Base-by-base conservation (phyloP, 1,140 invertebrate genomes). In the Drosophila sturtevanti region DNA sequence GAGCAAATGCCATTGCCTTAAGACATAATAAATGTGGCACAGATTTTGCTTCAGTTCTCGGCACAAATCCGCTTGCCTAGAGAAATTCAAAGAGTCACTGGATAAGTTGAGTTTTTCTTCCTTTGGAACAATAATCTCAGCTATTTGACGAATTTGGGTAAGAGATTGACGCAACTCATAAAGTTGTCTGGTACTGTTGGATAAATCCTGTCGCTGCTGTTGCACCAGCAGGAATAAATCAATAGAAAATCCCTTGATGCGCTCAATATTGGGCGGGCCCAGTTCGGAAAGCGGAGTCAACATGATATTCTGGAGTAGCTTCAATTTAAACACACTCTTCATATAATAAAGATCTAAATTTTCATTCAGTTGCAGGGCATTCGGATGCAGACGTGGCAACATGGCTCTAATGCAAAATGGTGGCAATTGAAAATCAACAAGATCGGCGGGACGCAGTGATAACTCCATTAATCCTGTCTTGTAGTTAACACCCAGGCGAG, bases 161-260 rank as follows among this genome's bases (percentile, higher is more conserved):
- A 93, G 14, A 5, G 92, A 77, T 10, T 81, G 74, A 6, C 92
- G 81, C 2, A 94, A 72, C 12, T 84, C 68, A 2, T 92, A 77
- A 2, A 93, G 91, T 4, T 90, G 52, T 35, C 92, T 74, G 16
- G 92, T 92, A 1, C 90, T 80, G 0, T 81, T 73, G 0, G 79
- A 68, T 0, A 94, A 63, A 0, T 77, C 76, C 60, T 76, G 82
- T 1, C 93, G 93, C 70, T 94, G 93, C 41, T 91, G 84, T 18
- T 94, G 92, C 4, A 93, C 93, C 61, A 96, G 80, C 0, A 96
- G 72, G 77, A 95, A 92, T 10, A 97, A 79, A 73, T 96, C 94
- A 58, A 94, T 93, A 0, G 95, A 93, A 89, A 96, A 98, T 44
- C 98, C 98, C 92, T 95, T 95, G 73, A 97, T 96, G 60, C 97